These are phyloP conservation scores for Colius striatus DNA, from an alignment of 2,113 vertebrate genomes.

Conservation along the genomic window DNA sequence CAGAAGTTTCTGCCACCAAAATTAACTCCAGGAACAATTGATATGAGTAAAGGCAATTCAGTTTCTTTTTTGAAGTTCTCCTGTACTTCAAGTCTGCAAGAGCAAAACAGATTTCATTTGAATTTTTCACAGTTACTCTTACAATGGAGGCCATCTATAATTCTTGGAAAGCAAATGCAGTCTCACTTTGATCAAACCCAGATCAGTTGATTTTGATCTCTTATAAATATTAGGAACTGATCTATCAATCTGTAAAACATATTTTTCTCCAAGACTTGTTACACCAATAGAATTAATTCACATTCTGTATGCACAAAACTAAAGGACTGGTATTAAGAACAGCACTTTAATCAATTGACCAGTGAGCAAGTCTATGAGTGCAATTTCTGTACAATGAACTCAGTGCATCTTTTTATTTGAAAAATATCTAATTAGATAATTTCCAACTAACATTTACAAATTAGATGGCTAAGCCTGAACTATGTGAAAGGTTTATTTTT, in stretches of 20 bases:
- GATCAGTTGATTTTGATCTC: not conserved
- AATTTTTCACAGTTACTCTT: not conserved
- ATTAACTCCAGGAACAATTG: not conserved
- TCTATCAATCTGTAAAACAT: not conserved
- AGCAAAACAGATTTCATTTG: not conserved
- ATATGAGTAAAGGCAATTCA: not conserved
- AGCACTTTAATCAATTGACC: slow-evolving; percentile 20
- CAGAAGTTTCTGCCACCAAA: not conserved
- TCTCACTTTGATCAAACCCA: not conserved
- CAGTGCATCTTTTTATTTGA: not conserved
- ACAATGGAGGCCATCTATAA: not conserved
- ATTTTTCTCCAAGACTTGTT: not conserved
- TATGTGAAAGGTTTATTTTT: slow-evolving; percentile 13
- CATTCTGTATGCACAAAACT: not conserved
- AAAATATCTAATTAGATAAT: slow-evolving; percentile 13
- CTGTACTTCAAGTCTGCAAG: not conserved
- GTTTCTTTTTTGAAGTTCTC: not conserved
- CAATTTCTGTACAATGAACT: not conserved
- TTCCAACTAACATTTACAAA: slow-evolving; percentile 33
- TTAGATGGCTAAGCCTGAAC: not conserved
- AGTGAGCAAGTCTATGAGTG: not conserved
- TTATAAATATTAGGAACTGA: not conserved
- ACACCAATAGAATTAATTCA: not conserved
- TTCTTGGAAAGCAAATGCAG: not conserved
- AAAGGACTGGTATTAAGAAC: not conserved